Percentiles rank a stretch among this genome's conserved stretches.
Conservation (phyloP, 2,888 invertebrate species). For the Epirrhoe alternata region DNA sequence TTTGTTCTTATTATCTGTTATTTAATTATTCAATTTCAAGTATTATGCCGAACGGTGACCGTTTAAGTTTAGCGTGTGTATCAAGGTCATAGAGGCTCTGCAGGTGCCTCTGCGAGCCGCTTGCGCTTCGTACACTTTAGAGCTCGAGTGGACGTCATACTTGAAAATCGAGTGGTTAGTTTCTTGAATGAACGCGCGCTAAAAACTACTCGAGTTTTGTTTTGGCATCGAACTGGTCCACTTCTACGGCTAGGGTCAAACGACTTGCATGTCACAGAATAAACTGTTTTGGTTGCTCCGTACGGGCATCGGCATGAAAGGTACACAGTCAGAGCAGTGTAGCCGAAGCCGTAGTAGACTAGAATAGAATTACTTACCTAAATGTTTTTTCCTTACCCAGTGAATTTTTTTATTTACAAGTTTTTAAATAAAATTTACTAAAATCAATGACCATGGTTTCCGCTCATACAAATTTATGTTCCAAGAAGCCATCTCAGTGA, state of each 20-base stretch:
- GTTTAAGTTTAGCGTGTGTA: slow-evolving; percentile 64
- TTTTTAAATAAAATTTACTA: slow-evolving; percentile 7
- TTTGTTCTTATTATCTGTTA: slow-evolving; percentile 30
- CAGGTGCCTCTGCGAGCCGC: slow-evolving; percentile 60
- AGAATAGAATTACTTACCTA: neutral
- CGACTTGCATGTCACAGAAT: slow-evolving; percentile 1
- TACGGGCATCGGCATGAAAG: neutral
- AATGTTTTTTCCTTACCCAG: neutral
- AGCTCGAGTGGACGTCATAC: slow-evolving; percentile 51
- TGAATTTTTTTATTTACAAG: slow-evolving; percentile 13
- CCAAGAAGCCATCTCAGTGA: too few species aligned
- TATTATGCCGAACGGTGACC: slow-evolving; percentile 58
- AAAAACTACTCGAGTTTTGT: slow-evolving; percentile 35
- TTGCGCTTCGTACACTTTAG: slow-evolving; percentile 42
- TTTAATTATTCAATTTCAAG: slow-evolving; percentile 51
- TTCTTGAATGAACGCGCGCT: slow-evolving; percentile 44
- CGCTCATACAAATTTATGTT: too few species aligned
- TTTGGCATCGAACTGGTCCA: slow-evolving; percentile 2
- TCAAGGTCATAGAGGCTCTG: slow-evolving; percentile 76
- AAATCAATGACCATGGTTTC: slow-evolving; percentile 9
- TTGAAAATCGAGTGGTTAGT: slow-evolving; percentile 34
- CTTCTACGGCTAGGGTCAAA: slow-evolving; percentile 3
- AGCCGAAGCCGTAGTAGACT: neutral
- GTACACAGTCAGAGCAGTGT: neutral
- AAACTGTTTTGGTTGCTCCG: neutral